A percentile compares a stretch with the other conserved stretches of the same genome.
phyloP scores from a whole-genome alignment of 2,797 vertebrate genomes.

The Hipposideros larvatus region DNA sequence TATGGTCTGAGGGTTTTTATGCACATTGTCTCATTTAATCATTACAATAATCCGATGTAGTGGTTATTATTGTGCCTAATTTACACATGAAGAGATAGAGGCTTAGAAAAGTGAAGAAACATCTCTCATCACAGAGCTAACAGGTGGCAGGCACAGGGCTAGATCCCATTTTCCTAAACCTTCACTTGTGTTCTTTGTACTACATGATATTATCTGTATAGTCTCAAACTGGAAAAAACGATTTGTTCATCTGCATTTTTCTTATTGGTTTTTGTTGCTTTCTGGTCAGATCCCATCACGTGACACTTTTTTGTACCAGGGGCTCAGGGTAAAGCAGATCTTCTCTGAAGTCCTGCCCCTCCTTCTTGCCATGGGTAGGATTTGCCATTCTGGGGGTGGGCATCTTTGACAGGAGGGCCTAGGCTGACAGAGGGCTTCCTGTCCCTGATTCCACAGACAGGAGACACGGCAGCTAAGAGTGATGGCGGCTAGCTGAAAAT shows the following conservation, averaged over 20 bases:
- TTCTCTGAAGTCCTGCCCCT: neutral
- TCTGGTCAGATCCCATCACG: neutral
- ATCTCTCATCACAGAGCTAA: neutral
- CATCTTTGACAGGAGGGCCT: neutral
- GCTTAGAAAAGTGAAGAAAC: neutral
- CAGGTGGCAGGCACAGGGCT: neutral
- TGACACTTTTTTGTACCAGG: neutral
- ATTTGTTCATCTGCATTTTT: neutral
- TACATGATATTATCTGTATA: fast-evolving
- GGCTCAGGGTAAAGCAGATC: neutral
- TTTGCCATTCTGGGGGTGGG: too few relatives aligned
- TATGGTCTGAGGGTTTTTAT: neutral
- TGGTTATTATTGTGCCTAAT: neutral
- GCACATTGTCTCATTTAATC: neutral
- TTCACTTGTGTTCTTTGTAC: neutral
- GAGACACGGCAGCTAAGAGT: constrained; percentile 51
- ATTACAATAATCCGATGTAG: neutral
- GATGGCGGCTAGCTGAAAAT: constrained; percentile 69
- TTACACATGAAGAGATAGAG: neutral
- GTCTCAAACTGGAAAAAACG: neutral
- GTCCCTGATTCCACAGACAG: neutral
- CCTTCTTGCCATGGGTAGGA: neutral
- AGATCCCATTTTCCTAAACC: too few relatives aligned
- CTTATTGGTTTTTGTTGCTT: neutral
- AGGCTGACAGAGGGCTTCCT: neutral